phyloP scores from a whole-genome alignment of 2,113 vertebrate genomes.

The Stigmatopora nigra region DNA sequence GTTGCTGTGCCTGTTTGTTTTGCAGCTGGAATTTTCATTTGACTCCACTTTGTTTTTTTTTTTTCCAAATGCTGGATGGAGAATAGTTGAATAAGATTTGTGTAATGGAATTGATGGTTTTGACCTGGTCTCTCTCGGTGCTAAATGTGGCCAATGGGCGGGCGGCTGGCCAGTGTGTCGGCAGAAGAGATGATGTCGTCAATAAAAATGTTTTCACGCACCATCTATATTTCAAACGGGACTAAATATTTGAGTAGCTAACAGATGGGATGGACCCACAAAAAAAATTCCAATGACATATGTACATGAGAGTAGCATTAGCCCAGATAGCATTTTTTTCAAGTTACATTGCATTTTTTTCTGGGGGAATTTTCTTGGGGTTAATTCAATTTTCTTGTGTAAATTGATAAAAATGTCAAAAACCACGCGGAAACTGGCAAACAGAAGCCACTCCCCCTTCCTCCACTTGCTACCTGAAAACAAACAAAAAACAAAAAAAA shows the following conservation, averaged over 20 bases:
- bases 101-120: conserved; percentile 30
- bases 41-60: not conserved
- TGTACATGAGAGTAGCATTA: no score
- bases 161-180: conserved; percentile 41
- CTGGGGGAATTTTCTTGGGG: no score
- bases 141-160: conserved; percentile 30
- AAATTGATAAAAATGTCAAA: no score
- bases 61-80: conserved; percentile 1
- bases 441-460: no score
- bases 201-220: conserved; percentile 53
- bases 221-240: not conserved
- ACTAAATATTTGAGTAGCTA: not conserved
- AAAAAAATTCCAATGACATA: not conserved
- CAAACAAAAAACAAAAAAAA: no score
- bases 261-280: not conserved
- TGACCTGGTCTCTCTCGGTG: conserved; percentile 26
- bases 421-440: no score
- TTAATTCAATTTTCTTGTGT: no score
- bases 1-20: conserved; percentile 19
- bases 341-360: no score
- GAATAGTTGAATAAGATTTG: conserved; percentile 6
- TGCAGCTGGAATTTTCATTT: conserved; percentile 19
- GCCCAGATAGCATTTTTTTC: no score
- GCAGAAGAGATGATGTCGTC: conserved; percentile 33
- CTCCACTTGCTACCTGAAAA: no score